Evolutionary conservation across 2,888 invertebrate genomes (phyloP), one percentile per base, ranked within the genome.

Genomic region (Latrodectus elegans): DNA sequence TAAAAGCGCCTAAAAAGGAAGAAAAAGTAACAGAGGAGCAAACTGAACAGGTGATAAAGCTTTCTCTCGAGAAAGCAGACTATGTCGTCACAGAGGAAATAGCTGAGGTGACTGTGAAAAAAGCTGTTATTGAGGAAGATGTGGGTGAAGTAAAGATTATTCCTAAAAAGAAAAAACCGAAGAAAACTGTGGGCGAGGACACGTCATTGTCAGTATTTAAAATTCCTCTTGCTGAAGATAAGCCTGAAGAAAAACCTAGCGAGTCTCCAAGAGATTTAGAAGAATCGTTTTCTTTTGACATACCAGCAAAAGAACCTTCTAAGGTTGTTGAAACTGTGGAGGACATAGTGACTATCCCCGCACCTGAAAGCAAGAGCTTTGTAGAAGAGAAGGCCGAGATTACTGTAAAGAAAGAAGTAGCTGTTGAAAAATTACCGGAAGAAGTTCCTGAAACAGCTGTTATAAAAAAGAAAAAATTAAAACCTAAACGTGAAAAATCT

Each of bases 341-440:
- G 26, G 90, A 90, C 65, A 51, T 83, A 55, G 75, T 86, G 12
- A 82, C 53, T 26, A 81, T 88, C 22, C 38, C 53, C 38, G 49
- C 70, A 14, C 51, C 55, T 14, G 26, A 53, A 22, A 64, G 73
- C 11, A 60, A 76, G 15, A 68, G 65, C 53, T 85, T 83, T 65
- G 87, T 71, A 60, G 84, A 79, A 55, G 89, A 81, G 76, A 83
- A 77, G 15, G 85, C 81, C 51, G 89, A 89, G 77, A 91, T 92
- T 76, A 91, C 91, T 0, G 89, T 91, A 17, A 91, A 89, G 90
- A 91, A 91, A 68, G 91, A 90, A 67, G 91, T 92, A 55, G 91
- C 92, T 4, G 92, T 92, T 90, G 92, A 92, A 72, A 91, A 92
- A 83, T 88, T 89, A 73, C 12, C 91, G 86, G 22, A 77, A 74